Evolutionary conservation across 2,113 vertebrate species (phyloP).

Genomic region (Cnemophilus loriae): DNA sequence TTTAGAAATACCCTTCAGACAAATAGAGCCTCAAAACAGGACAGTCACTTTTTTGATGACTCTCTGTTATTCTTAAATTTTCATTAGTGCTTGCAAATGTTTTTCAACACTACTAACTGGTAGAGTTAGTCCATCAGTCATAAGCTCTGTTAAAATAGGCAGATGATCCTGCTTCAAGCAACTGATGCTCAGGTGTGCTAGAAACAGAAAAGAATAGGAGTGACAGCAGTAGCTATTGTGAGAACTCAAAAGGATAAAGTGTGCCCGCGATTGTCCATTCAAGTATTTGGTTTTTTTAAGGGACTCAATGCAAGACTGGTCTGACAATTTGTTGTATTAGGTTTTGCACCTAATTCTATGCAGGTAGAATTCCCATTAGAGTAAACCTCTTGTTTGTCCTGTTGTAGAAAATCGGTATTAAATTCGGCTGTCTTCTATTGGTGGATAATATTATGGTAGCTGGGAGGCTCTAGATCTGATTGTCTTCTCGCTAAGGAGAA

Average conservation of each 20-base stretch:
- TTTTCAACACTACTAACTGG: not conserved
- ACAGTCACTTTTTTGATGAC: not conserved
- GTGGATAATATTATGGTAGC: not conserved
- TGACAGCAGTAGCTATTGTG: not conserved
- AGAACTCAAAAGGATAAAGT: not conserved
- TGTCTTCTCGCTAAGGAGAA: not conserved
- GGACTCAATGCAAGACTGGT: accelerated
- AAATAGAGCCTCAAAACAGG: not conserved
- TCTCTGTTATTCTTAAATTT: not conserved
- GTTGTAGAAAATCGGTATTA: not conserved
- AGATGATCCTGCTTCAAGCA: not conserved
- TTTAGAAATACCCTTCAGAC: not conserved
- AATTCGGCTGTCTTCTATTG: not conserved
- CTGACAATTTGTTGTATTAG: not conserved
- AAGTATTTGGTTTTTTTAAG: not conserved
- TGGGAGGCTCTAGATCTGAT: not conserved
- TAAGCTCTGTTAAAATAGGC: not conserved
- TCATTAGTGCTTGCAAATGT: not conserved
- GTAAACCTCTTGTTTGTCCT: not conserved
- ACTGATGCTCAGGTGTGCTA: not conserved
- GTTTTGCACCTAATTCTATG: not conserved
- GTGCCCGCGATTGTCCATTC: not conserved
- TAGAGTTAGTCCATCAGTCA: not conserved
- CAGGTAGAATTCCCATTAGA: not conserved
- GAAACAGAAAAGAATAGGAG: not conserved